Evolutionary conservation across 2,113 vertebrate genomes (phyloP), one percentile per base, ranked within the genome.

Genomic region (Oxyura jamaicensis): DNA sequence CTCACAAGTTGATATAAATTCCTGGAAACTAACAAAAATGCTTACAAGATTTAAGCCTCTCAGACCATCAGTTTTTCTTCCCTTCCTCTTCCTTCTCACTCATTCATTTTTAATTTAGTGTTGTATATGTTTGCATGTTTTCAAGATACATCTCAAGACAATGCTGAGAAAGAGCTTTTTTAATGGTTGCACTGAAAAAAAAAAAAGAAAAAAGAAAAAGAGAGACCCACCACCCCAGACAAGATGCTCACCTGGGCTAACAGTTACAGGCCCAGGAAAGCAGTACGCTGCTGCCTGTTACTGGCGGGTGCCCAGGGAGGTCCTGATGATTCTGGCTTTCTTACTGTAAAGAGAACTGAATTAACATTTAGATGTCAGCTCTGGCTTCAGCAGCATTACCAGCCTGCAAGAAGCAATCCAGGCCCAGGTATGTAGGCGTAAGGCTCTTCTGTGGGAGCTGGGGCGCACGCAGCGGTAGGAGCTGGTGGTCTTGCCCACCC

Each of bases 401-500:
- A 63, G 12, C 36, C 35, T 83, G 21, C 2, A 8, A 66, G 50
- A 53, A 0, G 11, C 56, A 83, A 12, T 28, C 2, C 7, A 3
- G 46, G 84, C 33, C 60, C 48, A 15, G 7, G 17, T 72, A 55
- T 0, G 0, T 33, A 12, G 16, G 19, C 60, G 44, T 41, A 41
- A 66, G 29, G 72, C 59, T 56, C 26, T 44, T 25, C 50, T 23
- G 20, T 56, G n/a, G 1, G 21, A 52, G 35, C 1, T 1, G 31
- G 35, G 4, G 55, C 78, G 25, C n/a, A 9, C 50, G 19, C 28
- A 16, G 56, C 42, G 28, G 5, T 28, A 28, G 82, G 50, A 48
- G 23, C 55, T 0, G 4, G 2, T 16, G 13, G 50, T 83, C 22
- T 26, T 86, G 67, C 48, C 23, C 31, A 7, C 14, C 5, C 22